These are phyloP conservation scores for Hydrolagus colliei DNA, from an alignment of 2,797 vertebrate genomes.

Conservation along the genomic window DNA sequence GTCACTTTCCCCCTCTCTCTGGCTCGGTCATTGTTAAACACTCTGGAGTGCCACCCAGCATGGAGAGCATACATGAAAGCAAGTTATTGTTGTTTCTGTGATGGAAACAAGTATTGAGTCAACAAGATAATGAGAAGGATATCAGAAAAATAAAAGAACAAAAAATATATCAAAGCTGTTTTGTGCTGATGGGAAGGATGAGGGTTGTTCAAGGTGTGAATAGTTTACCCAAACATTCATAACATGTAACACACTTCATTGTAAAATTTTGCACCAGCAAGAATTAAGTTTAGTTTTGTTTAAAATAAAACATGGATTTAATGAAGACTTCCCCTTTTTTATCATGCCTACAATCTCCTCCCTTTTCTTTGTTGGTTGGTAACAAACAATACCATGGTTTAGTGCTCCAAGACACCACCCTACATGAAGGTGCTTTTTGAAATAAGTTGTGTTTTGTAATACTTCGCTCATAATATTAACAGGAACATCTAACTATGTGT, in stretches of 20 bases:
- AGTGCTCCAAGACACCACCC: no score
- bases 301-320: neutral
- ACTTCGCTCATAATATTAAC: slow-evolving; percentile 34
- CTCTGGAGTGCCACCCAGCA: no score
- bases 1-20: no score
- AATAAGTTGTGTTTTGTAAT: no score
- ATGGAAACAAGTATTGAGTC: neutral
- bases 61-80: no score
- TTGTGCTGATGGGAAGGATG: neutral
- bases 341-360: neutral
- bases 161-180: neutral
- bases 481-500: slow-evolving; percentile 50
- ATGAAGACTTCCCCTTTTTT: neutral
- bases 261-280: neutral
- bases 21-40: no score
- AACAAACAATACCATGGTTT: no score
- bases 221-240: no score
- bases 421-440: no score
- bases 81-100: no score
- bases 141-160: neutral
- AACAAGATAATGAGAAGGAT: neutral
- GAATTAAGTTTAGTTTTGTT: neutral
- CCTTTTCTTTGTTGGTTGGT: neutral
- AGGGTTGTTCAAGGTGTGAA: no score
- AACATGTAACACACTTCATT: no score